Evolutionary conservation across 2,113 vertebrate species (phyloP).

Genomic region (Brachionichthys hirsutus): DNA sequence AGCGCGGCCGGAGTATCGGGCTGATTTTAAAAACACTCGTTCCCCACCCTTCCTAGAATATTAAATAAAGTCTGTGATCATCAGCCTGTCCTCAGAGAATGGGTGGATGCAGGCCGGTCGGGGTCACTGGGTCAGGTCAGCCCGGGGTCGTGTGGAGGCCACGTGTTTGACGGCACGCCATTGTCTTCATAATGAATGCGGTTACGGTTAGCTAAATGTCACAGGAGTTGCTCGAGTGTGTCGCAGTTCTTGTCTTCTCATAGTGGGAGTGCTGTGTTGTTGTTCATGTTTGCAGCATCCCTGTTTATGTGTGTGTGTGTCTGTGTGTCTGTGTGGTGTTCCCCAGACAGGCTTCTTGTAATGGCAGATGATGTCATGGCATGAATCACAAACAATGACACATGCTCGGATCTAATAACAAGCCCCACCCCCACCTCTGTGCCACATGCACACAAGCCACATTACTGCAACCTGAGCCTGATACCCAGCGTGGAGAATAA

Average conservation of each 20-base stretch:
- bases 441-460: constrained; percentile 15
- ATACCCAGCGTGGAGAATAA: constrained; percentile 55
- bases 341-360: constrained; percentile 74
- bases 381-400: constrained; percentile 77
- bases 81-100: constrained; percentile 11
- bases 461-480: constrained; percentile 74
- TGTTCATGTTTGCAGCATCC: constrained; percentile 13
- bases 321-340: constrained; percentile 44
- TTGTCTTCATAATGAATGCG: constrained; percentile 19
- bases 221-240: neutral
- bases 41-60: constrained; percentile 4
- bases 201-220: neutral
- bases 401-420: constrained; percentile 70
- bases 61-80: constrained; percentile 22
- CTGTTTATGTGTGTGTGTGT: constrained; percentile 2
- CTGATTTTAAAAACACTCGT: constrained; percentile 7
- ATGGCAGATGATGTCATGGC: constrained; percentile 79
- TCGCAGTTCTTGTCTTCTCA: neutral
- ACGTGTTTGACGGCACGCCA: neutral
- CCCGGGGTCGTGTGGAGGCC: constrained; percentile 20
- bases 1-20: neutral
- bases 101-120: constrained; percentile 12
- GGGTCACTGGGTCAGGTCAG: constrained; percentile 52
- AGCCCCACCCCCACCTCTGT: constrained; percentile 38
- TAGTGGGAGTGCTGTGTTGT: neutral